Percentiles rank a stretch among this genome's conserved stretches.
These are phyloP conservation scores for Porites lobata DNA, from an alignment of 92 coral and sea anemone species.

Conservation along the genomic window DNA sequence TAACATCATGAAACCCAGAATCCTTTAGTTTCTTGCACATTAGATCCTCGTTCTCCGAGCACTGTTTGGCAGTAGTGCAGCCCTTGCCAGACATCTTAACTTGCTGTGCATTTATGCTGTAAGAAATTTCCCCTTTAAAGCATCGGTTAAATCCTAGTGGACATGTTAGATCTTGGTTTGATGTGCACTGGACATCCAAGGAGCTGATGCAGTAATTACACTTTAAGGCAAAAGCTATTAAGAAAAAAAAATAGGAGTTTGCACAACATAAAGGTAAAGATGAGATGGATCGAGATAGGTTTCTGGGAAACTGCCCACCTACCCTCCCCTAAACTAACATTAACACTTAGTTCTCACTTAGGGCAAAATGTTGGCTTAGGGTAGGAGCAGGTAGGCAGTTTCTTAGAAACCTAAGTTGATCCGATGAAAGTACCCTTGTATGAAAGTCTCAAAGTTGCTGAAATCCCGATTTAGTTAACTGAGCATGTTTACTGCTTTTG, in stretches of 20 bases:
- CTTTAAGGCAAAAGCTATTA: background rate
- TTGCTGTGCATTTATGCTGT: background rate
- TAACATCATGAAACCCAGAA: background rate
- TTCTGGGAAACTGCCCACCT: too few relatives aligned
- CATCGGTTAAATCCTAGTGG: background rate
- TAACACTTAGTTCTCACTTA: too few relatives aligned
- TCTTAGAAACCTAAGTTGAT: too few relatives aligned
- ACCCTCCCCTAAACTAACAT: too few relatives aligned
- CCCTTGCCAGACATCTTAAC: background rate
- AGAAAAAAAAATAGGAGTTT: background rate
- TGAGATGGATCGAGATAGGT: too few relatives aligned
- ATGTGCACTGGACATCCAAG: background rate
- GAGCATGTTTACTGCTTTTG: too few relatives aligned
- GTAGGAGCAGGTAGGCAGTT: too few relatives aligned
- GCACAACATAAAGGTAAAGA: too few relatives aligned
- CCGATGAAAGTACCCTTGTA: too few relatives aligned
- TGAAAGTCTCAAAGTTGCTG: too few relatives aligned
- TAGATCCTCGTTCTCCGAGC: background rate
- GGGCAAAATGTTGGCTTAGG: too few relatives aligned
- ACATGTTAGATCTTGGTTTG: background rate
- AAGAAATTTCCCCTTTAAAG: slow-evolving; percentile 46
- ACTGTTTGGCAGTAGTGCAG: background rate
- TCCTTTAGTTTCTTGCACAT: background rate
- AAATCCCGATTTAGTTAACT: too few relatives aligned
- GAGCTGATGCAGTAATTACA: slow-evolving; percentile 10